These are phyloP conservation scores for Bugulina stolonifera DNA, from an alignment of 2,888 invertebrate species.

Conservation along the genomic window DNA sequence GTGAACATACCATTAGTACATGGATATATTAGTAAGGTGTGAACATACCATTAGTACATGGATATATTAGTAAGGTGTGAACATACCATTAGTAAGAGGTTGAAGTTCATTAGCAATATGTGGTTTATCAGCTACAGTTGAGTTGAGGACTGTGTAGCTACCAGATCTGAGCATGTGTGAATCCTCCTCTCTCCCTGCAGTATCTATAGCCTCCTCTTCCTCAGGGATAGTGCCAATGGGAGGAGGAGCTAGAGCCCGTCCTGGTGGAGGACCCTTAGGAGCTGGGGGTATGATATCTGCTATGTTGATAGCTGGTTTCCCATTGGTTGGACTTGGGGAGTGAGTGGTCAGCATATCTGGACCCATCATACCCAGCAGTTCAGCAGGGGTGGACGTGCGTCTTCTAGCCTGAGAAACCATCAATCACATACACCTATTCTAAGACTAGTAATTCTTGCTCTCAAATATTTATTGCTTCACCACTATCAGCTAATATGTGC, in stretches of 20 bases:
- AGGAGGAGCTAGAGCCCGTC: neutral
- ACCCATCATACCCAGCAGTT: neutral
- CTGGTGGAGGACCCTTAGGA: slow-evolving; percentile 16
- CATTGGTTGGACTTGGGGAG: neutral
- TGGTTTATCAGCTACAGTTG: neutral
- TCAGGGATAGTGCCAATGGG: slow-evolving; percentile 12
- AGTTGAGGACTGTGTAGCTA: neutral
- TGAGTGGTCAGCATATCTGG: neutral
- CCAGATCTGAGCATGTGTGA: neutral
- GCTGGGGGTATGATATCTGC: slow-evolving; percentile 23
- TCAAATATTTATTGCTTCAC: too few species aligned
- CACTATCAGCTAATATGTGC: too few species aligned
- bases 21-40: too few species aligned
- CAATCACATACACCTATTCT: neutral
- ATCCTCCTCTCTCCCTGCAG: slow-evolving; percentile 23
- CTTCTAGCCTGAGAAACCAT: slow-evolving; percentile 55
- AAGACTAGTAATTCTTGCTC: neutral
- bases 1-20: too few species aligned
- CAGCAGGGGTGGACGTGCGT: slow-evolving; percentile 57
- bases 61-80: too few species aligned
- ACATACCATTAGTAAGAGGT: too few species aligned
- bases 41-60: too few species aligned
- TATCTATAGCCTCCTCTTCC: slow-evolving; percentile 28
- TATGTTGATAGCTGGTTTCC: slow-evolving; percentile 5
- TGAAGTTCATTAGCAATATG: neutral